These are phyloP conservation scores for Drosophila colorata DNA, from an alignment of 2,888 invertebrate species.

Conservation along the genomic window DNA sequence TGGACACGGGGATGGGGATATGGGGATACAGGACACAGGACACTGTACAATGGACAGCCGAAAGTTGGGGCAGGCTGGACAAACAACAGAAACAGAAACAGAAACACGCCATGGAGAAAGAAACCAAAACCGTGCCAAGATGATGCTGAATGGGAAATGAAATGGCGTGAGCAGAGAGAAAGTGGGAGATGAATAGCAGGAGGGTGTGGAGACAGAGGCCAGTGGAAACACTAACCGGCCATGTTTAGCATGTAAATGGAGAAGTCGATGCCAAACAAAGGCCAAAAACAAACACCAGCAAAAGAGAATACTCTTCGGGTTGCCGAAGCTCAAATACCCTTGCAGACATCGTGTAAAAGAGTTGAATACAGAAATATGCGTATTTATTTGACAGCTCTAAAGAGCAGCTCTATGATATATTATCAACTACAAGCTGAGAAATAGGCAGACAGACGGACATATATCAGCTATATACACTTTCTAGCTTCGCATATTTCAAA, in stretches of 20 bases:
- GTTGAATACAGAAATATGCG: no score
- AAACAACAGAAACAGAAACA: conserved; percentile 13
- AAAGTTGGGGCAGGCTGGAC: conserved; percentile 42
- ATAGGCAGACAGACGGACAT: no score
- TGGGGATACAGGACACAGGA: conserved; percentile 41
- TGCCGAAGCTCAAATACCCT: conserved; percentile 17
- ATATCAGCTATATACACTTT: neutral
- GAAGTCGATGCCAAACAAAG: conserved; percentile 63
- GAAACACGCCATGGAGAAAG: conserved; percentile 27
- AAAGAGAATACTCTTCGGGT: neutral
- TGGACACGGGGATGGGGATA: neutral
- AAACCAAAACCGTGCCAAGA: conserved; percentile 38
- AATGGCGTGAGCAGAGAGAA: neutral
- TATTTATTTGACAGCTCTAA: no score
- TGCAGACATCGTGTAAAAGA: neutral
- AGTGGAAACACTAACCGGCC: conserved; percentile 38
- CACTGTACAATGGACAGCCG: conserved; percentile 1
- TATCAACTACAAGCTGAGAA: no score
- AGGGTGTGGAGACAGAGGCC: neutral
- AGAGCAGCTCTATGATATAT: no score
- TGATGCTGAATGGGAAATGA: conserved; percentile 17
- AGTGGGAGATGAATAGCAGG: neutral
- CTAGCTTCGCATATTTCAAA: no score
- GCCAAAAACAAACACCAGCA: conserved; percentile 43
- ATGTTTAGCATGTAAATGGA: conserved; percentile 79